Base-by-base conservation (phyloP, 1,140 invertebrate species). In the Cyclina sinensis region DNA sequence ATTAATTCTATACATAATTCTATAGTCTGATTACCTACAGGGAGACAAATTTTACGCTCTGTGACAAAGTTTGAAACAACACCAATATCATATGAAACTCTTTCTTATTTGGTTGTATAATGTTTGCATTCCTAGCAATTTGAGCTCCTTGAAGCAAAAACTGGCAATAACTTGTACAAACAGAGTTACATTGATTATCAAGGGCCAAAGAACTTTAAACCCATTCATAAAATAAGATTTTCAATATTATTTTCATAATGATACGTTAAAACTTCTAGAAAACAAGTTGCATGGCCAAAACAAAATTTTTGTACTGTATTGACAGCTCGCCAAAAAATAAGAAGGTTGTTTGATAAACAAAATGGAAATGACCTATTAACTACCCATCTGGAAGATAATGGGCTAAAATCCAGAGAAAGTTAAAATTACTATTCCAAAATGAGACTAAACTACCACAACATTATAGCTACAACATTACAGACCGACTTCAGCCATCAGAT, bases 201-300 rank as follows among this genome's bases (percentile, higher is more conserved):
- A 16, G 46, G 74, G 48, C 74, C 74, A 78, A 78, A 78, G 74
- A 51, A 78, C 74, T 30, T 57, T 51, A 51, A 78, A 21, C 46
- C 74, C 74, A 78, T 78, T 78, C 74, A 78, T 78, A 78, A 78
- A 78, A 78, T 48, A 54, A 24, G 46, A 48, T 51, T 78, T 78
- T 78, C 35, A 24, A 16, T 48, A 78, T 32, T 54, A 78, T 78
- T 51, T 78, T 32, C 30, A 30, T 14, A 76, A 76, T 27, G 39
- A 48, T 76, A 46, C 21, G 21, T 27, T 39, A 7, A 35, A 48
- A 27, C 39, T 76, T 76, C 43, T 76, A 14, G 39, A 76, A 76
- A 76, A 76, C 73, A 76, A 76, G 2, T 76, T 76, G 39, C n/a
- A 24, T 5, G 30, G 32, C 4, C 14, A 43, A 43, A 14, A 43